Conservation (phyloP, 64 coral and sea anemone genomes). For the Stylophora pistillata region DNA sequence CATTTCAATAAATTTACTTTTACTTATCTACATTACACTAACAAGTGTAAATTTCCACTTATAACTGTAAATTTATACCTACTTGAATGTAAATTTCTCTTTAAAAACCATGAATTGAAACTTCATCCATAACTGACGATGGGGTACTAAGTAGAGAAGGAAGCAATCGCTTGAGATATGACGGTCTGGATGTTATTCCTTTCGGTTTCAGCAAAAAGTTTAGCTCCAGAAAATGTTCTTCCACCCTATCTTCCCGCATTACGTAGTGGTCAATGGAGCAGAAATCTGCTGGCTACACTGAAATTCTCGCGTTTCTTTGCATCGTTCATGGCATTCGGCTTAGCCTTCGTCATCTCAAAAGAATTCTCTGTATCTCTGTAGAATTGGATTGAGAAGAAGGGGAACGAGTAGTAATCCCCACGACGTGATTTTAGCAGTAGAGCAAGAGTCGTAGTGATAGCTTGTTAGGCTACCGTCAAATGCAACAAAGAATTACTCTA, state of each 20-base stretch:
- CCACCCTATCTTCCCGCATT: conserved; percentile 25
- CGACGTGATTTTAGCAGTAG: too few species aligned
- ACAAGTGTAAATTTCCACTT: too few species aligned
- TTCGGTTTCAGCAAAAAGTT: conserved; percentile 2
- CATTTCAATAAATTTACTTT: too few species aligned
- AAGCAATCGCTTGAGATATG: background rate
- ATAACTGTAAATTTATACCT: background rate
- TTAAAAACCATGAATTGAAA: background rate
- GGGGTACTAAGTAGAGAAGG: background rate
- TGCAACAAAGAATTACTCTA: too few species aligned
- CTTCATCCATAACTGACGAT: background rate
- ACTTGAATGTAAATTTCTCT: background rate
- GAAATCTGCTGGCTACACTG: conserved; percentile 10
- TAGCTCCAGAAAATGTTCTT: conserved; percentile 4
- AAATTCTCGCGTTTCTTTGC: conserved; percentile 40
- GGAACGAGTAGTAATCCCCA: too few species aligned
- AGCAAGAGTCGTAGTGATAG: too few species aligned
- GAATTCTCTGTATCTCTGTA: conserved; percentile 57
- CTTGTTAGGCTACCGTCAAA: too few species aligned
- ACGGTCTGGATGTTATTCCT: too few species aligned
- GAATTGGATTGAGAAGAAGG: conserved; percentile 48
- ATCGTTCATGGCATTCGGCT: conserved; percentile 40
- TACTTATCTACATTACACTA: too few species aligned
- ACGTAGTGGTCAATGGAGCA: background rate
- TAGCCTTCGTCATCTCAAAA: conserved; percentile 60